Evolutionary conservation across 2,888 invertebrate genomes (phyloP), one percentile per base, ranked within the genome.

Genomic region (Epirrhoe alternata): DNA sequence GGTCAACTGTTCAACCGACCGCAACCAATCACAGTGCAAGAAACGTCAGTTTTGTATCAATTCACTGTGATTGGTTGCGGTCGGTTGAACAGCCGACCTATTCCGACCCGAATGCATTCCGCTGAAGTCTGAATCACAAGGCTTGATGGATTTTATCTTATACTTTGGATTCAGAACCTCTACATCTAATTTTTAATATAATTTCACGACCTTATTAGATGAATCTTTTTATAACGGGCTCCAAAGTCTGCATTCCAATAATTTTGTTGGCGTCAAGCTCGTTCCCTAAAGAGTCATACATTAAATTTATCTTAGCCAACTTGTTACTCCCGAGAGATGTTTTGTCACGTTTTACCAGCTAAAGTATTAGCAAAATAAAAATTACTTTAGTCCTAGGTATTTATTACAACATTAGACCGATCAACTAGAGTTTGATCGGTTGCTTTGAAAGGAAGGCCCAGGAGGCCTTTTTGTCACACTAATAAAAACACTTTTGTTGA

Each of bases 241-340:
- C 31, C 70, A 71, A 75, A 78, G 79, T 78, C 75, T 77, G 77
- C 75, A 68, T 77, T 74, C 76, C 76, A 77, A 80, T 82, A 81
- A 81, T 79, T 82, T 78, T 76, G 78, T 73, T 74, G 73, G 74
- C 77, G 77, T 76, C 79, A 80, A 69, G 69, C 75, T 70, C 73
- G 68, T 69, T 77, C 83, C 76, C 82, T 42, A 64, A 78, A 75
- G 80, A 72, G 72, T 73, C 74, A 85, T 84, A 78, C 76, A 79
- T 83, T 82, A 70, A 76, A 80, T 84, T 85, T 83, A 85, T 81
- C 81, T 80, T 75, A 66, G 76, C 78, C 76, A 74, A 72, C 76
- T 78, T 72, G 65, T 66, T 67, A 74, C 73, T 71, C 69, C 66
- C 68, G 12, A 6, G 53, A 63, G 65, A 61, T 61, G 61, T 69